phyloP scores from a whole-genome alignment of 1,140 invertebrate genomes.

The Neuroterus valhalla region DNA sequence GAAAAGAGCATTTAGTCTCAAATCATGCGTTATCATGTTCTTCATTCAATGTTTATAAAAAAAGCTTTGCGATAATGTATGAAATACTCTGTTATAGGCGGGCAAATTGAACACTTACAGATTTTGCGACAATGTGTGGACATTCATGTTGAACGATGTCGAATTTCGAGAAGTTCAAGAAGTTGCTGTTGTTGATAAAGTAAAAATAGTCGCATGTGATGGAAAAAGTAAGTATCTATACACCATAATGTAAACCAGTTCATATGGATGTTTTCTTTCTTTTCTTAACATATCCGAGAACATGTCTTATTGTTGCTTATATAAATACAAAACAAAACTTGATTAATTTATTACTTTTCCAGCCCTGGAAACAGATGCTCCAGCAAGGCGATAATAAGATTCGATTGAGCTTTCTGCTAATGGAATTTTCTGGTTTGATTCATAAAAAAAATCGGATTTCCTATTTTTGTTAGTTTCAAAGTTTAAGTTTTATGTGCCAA shows the following conservation, averaged over 20 bases:
- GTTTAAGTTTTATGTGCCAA: too few species aligned
- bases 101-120: slow-evolving; percentile 98
- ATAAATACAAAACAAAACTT: slow-evolving; percentile 20
- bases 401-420: background rate
- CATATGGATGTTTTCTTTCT: too few species aligned
- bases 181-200: slow-evolving; percentile 95
- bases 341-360: slow-evolving; percentile 49
- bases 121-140: slow-evolving; percentile 99
- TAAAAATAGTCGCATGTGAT: slow-evolving; percentile 99
- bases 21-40: too few species aligned
- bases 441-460: background rate
- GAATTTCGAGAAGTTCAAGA: slow-evolving; percentile 98
- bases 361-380: slow-evolving; percentile 68
- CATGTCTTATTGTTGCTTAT: background rate
- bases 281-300: too few species aligned
- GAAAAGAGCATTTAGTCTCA: too few species aligned
- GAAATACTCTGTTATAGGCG: slow-evolving; percentile 77
- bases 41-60: too few species aligned
- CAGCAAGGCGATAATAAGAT: slow-evolving; percentile 66
- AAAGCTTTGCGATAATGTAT: too few species aligned
- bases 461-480: background rate
- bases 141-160: slow-evolving; percentile 98
- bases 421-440: slow-evolving; percentile 4
- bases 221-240: slow-evolving; percentile 91
- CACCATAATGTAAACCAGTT: too few species aligned